Percentiles rank a stretch among this genome's conserved stretches.
Conservation (phyloP, 2,113 vertebrate genomes). For the Elaphurus davidianus region DNA sequence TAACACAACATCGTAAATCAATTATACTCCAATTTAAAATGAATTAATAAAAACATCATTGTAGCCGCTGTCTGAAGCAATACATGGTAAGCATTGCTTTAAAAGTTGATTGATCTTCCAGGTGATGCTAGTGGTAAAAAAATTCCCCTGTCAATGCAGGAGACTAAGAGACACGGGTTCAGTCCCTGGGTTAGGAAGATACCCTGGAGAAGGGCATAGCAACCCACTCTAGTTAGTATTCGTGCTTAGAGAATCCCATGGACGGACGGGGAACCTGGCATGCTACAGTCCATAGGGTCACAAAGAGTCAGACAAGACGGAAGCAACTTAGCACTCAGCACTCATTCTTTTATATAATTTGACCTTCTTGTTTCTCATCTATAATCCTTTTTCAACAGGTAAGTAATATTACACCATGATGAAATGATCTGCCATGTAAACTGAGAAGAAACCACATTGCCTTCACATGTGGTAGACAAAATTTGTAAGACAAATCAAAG, state of each 20-base stretch:
- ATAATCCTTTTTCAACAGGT: neutral
- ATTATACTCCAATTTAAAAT: neutral
- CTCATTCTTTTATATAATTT: neutral
- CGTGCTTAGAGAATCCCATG: neutral
- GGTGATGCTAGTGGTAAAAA: neutral
- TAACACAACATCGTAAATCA: neutral
- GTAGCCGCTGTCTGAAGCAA: neutral
- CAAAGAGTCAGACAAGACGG: neutral
- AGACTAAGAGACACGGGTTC: neutral
- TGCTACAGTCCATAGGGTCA: neutral
- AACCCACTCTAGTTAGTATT: neutral
- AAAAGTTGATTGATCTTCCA: neutral
- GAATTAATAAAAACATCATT: neutral
- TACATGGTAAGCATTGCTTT: neutral
- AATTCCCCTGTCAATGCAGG: neutral
- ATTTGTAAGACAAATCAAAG: neutral
- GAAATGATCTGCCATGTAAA: neutral
- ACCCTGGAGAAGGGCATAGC: neutral
- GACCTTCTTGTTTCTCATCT: neutral
- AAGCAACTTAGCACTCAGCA: neutral
- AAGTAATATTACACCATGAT: neutral
- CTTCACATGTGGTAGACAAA: neutral
- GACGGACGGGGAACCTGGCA: fast-evolving
- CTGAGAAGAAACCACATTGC: neutral
- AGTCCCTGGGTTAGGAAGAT: neutral